Base-by-base conservation (phyloP, 1,140 invertebrate genomes). In the Drosophila nigrodunni region DNA sequence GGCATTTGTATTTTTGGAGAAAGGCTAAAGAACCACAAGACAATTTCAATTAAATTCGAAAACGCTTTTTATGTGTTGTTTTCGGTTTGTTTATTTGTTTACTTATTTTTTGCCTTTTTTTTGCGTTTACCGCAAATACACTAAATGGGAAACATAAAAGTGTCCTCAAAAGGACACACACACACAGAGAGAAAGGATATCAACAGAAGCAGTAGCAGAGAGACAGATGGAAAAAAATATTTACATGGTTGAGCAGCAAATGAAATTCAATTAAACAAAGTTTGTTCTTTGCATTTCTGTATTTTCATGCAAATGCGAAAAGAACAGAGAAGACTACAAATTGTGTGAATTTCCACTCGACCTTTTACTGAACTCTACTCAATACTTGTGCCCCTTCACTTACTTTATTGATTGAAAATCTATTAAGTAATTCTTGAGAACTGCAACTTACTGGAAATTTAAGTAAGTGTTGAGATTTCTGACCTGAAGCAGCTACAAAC, bases 181-280 rank as follows among this genome's bases (percentile, higher is more conserved):
- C 25, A 30, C 25, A 30, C 25, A 74, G 34, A 57, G 65, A 69
- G 65, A 58, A 30, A 30, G 25, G 25, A 30, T 30, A 30, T 30
- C 2, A 7, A 57, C 15, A 60, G 21, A 10, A 2, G 55, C 34
- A 67, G 64, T 18, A 13, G 8, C n/a, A 39, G 13, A 39, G 7
- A 39, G 35, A 18, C 0, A 8, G 52, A 55, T 34, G 4, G 52
- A 18, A 43, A 11, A 11, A 41, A 50, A 43, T 62, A 62, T 70
- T 62, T 70, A 47, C 67, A 74, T 74, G 58, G 49, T 46, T 62
- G 72, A 43, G 35, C 59, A 57, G 35, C 72, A 41, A 39, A 70
- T 62, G 58, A 70, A 74, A 74, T 74, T 49, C 58, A 62, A 74
- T 62, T 70, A 74, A 74, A 74, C 43, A 74, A 69, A 61, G 11